Conservation (phyloP, 2,888 invertebrate genomes). For the Apamea anceps region DNA sequence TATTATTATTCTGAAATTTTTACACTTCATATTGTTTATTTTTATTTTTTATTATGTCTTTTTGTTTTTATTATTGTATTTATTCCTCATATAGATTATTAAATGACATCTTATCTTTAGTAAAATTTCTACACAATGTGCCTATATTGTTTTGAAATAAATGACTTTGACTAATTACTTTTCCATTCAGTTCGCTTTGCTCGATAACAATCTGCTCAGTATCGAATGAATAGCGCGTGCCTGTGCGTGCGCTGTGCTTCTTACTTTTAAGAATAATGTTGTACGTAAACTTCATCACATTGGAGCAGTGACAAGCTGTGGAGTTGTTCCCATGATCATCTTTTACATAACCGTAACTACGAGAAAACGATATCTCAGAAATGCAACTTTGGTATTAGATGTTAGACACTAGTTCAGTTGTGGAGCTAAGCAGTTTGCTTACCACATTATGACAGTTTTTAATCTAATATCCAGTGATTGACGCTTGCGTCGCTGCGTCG, state of each 20-base stretch:
- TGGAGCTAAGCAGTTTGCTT: neutral
- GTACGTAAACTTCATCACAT: neutral
- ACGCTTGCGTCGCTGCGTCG: neutral
- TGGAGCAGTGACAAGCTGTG: neutral
- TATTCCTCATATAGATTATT: too few species aligned
- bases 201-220: neutral
- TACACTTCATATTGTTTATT: too few species aligned
- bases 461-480: neutral
- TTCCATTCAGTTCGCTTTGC: neutral
- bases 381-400: neutral
- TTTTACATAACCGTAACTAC: neutral
- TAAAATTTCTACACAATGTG: too few species aligned
- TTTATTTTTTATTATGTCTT: too few species aligned
- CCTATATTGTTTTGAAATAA: too few species aligned
- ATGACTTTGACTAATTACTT: conserved; percentile 2
- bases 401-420: neutral
- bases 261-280: neutral
- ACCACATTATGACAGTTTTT: neutral
- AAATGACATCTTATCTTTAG: too few species aligned
- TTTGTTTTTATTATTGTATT: too few species aligned
- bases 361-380: neutral
- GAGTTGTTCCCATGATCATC: neutral
- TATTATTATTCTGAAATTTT: too few species aligned
- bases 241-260: neutral
- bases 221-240: neutral